Evolutionary conservation across 2,113 vertebrate genomes (phyloP), one percentile per base, ranked within the genome.

Genomic region (Alosa alosa): DNA sequence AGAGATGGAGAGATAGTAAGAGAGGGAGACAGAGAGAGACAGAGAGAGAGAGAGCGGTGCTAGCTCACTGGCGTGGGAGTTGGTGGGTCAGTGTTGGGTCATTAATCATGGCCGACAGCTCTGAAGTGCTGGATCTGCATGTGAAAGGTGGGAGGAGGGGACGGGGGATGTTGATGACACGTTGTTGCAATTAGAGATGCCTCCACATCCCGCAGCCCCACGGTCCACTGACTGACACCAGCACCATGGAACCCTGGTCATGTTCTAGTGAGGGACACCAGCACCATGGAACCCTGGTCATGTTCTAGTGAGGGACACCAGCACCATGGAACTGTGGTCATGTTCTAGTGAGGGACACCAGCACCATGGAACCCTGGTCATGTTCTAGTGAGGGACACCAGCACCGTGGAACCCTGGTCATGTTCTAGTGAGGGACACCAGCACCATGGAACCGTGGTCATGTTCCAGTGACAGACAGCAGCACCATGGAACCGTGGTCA

Each of bases 61-160:
- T 55, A n/a, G 57, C 7, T 64, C 86, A 85, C 90, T 92, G 90
- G 89, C 87, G 92, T 94, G 92, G 93, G 93, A 93, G 92, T 92
- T 90, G 91, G 87, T 86, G 85, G 93, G 93, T 94, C 93, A 92
- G 89, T 88, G 88, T 92, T 83, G 84, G 84, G 90, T 84, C 91
- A 94, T 94, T 94, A 94, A 95, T 95, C 94, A 94, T 88, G 86
- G 88, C 75, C 25, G 91, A 94, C 93, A 93, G 91, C 91, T 92
- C 92, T 91, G 88, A 93, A 92, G 90, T 92, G 87, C 86, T 89
- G 78, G 84, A 94, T 94, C 91, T 95, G 93, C 94, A 94, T 94
- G 90, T 91, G 91, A 94, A 94, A 93, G 91, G 90, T 86, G 64
- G n/a, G 11, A 11, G 44, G 68, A 83, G 81, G 81, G 20, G 20